phyloP scores from a whole-genome alignment of 2,888 invertebrate genomes.

The Camponotus fellah region DNA sequence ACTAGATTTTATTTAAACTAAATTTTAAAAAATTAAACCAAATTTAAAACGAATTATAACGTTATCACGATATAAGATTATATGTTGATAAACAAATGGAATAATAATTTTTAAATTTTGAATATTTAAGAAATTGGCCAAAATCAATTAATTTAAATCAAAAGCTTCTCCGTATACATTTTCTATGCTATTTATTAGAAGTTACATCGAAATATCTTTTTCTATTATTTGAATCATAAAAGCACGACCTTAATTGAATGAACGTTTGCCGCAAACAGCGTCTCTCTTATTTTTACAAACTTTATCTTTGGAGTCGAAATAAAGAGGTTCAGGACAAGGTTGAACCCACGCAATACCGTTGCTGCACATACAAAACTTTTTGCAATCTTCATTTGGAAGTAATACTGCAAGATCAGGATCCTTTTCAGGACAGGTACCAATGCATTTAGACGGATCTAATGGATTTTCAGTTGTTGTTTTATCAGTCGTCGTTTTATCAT shows the following conservation, averaged over 20 bases:
- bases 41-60: not conserved
- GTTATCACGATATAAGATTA: not conserved
- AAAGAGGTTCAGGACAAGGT: slow-evolving; percentile 60
- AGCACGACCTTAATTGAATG: not conserved
- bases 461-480: no score
- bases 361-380: slow-evolving; percentile 76
- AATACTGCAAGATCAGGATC: slow-evolving; percentile 30
- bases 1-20: not conserved
- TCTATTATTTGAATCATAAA: not conserved
- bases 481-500: not conserved
- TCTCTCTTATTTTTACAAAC: slow-evolving; percentile 75
- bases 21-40: not conserved
- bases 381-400: slow-evolving; percentile 71
- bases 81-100: not conserved
- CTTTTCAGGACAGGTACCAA: slow-evolving; percentile 68
- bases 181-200: no score
- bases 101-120: not conserved
- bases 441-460: slow-evolving; percentile 48
- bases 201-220: not conserved
- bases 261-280: not conserved
- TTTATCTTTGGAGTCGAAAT: slow-evolving; percentile 67
- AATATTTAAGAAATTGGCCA: not conserved
- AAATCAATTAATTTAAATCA: not conserved
- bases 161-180: not conserved
- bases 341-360: slow-evolving; percentile 57